Base-by-base conservation (phyloP, 2,113 vertebrate genomes). In the Myxocyprinus asiaticus region DNA sequence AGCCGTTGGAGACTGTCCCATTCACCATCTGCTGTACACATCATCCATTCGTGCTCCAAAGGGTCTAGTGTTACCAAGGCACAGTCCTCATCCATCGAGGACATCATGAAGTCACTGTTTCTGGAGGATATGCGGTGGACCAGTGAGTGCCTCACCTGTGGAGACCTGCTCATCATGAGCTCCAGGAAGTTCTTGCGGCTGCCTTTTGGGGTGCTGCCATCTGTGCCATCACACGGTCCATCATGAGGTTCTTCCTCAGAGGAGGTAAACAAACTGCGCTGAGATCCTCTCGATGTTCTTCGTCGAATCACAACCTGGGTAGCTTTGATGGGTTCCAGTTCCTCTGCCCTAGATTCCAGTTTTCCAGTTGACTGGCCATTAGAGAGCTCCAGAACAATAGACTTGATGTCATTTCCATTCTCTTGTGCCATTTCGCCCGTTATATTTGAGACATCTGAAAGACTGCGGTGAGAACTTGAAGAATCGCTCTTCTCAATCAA, bases 11-110 rank as follows among this genome's bases (percentile, higher is more conserved):
- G 91, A 86, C 92, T 93, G 62, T 96, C 96, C 97, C 97, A 98
- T 62, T 93, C 91, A 4, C 94, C 95, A 0, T 96, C 95, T 0
- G 96, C 95, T 0, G 97, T 92, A 8, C 95, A 95, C 62, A 99
- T 90, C 97, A 98, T 99, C 97, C 97, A 99, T 59, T 97, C 96
- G 56, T 99, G 97, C 70, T 99, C 97, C 85, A 98, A 86, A 0
- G 97, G 97, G 80, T 99, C 97, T 79, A 99, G 87, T 0, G 94
- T 92, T n/a, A 96, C 93, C 0, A 93, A 92, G 8, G 92, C 90
- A 0, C 90, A 90, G 67, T 93, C 91, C 45, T 92, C 91, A 0
- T 93, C 90, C 79, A 93, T 87, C 0, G 96, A 98, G 0, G 90
- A 81, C 0, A 90, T 87, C 63, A 93, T 91, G 0, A 90, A 87